Conservation (phyloP, 1,140 invertebrate genomes). For the Antheraea pernyi region DNA sequence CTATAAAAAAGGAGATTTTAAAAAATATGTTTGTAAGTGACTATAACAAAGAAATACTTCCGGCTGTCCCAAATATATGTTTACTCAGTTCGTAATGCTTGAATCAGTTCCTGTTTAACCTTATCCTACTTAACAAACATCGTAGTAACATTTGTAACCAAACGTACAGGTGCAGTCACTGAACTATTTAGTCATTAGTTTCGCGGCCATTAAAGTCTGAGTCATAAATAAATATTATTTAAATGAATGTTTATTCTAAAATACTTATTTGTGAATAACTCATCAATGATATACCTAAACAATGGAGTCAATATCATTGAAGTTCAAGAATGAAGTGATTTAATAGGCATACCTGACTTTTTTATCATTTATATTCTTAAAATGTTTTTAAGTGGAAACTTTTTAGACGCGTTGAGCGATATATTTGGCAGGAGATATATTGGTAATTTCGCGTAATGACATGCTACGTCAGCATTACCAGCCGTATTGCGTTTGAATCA, state of each 20-base stretch:
- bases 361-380: background rate
- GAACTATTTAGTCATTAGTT: constrained; percentile 6
- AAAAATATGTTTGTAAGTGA: background rate
- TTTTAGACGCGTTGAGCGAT: too few species aligned
- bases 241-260: background rate
- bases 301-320: background rate
- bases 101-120: constrained; percentile 22
- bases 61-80: constrained; percentile 15
- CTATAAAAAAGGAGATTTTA: constrained; percentile 2
- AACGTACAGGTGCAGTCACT: constrained; percentile 1
- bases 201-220: background rate
- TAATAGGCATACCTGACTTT: background rate
- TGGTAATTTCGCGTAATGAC: too few species aligned
- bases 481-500: too few species aligned
- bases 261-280: background rate
- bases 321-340: background rate
- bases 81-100: constrained; percentile 30
- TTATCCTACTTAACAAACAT: constrained; percentile 9
- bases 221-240: constrained; percentile 3
- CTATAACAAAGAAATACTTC: constrained; percentile 9
- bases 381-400: too few species aligned
- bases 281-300: background rate
- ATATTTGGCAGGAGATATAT: too few species aligned
- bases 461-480: too few species aligned
- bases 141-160: constrained; percentile 5